phyloP scores from a whole-genome alignment of 53 echinoderm and acorn worm species.

The Apostichopus leukothele region DNA sequence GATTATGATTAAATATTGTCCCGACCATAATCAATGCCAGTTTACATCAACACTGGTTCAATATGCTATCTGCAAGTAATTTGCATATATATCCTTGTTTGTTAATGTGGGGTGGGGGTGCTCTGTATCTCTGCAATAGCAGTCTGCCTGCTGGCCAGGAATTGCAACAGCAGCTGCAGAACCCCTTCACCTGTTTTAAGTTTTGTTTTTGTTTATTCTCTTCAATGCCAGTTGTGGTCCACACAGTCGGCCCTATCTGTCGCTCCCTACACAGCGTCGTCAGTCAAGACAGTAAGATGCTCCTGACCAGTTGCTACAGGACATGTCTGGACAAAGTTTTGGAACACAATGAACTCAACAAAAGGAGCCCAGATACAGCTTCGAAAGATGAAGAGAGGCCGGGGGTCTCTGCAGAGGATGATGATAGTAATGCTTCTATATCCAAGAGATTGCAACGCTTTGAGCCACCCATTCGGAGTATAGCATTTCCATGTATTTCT shows the following conservation, averaged over 20 bases:
- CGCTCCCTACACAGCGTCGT: neutral
- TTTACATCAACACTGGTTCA: too few relatives aligned
- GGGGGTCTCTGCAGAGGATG: neutral
- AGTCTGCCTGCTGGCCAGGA: too few relatives aligned
- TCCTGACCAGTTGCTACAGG: conserved; percentile 69
- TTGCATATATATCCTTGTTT: too few relatives aligned
- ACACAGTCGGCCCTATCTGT: conserved; percentile 82
- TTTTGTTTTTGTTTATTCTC: neutral
- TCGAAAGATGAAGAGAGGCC: conserved; percentile 7
- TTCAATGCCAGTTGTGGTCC: conserved; percentile 68
- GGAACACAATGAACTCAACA: conserved; percentile 62
- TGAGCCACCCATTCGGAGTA: conserved; percentile 76
- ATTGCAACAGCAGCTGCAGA: too few relatives aligned
- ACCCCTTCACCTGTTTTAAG: neutral
- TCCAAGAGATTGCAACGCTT: conserved; percentile 36
- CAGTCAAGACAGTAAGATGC: conserved; percentile 9
- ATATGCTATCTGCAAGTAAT: too few relatives aligned
- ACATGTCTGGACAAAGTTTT: conserved; percentile 66
- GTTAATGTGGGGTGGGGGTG: too few relatives aligned
- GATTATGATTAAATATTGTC: too few relatives aligned
- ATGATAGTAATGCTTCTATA: conserved; percentile 25
- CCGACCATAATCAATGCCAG: too few relatives aligned
- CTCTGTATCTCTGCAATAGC: too few relatives aligned
- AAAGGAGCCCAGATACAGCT: conserved; percentile 13
- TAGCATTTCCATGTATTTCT: conserved; percentile 95